Evolutionary conservation across 1,140 invertebrate species (phyloP), one percentile per base, ranked within the genome.

Genomic region (Gonatopus flavifemur): DNA sequence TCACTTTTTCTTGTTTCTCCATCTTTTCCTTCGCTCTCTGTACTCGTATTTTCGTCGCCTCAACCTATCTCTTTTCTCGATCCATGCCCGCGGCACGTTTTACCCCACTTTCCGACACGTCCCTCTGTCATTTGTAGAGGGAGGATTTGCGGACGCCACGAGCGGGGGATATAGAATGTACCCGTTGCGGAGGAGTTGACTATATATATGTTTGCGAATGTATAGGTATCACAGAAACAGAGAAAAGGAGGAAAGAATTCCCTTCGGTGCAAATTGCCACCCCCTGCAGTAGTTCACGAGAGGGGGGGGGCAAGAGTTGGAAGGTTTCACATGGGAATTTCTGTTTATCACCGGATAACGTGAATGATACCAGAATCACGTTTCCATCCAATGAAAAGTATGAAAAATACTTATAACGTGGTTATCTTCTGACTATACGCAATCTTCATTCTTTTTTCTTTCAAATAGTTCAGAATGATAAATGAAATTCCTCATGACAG

Each of bases 211-310:
- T 8, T 21, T 18, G 28, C n/a, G n/a, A n/a, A 22, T 13, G 15
- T 36, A n/a, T 36, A 22, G 15, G 39, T 12, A 33, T 12, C 10
- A 18, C 25, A 36, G 4, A 22, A 32, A 3, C 12, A 13, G 4
- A 32, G 3, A 13, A 12, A 10, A 32, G 25, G 15, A 22, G n/a
- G 10, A 13, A 31, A 31, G 36, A 25, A 30, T 18, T 33, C 31
- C 33, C 10, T n/a, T n/a, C n/a, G n/a, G 39, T 51, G 58, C 59
- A 61, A 61, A 62, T 62, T 62, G 49, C 55, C 45, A 35, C 20
- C 40, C 37, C 44, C 20, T 52, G 36, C 58, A 30, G 52, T 52
- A 43, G 52, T 57, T 49, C 52, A 18, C 30, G 16, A 41, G 52
- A 52, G 52, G 45, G 43, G 25, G 44, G 16, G n/a, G 21, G 18